phyloP scores from a whole-genome alignment of 2,888 invertebrate species.

The Labia minor region DNA sequence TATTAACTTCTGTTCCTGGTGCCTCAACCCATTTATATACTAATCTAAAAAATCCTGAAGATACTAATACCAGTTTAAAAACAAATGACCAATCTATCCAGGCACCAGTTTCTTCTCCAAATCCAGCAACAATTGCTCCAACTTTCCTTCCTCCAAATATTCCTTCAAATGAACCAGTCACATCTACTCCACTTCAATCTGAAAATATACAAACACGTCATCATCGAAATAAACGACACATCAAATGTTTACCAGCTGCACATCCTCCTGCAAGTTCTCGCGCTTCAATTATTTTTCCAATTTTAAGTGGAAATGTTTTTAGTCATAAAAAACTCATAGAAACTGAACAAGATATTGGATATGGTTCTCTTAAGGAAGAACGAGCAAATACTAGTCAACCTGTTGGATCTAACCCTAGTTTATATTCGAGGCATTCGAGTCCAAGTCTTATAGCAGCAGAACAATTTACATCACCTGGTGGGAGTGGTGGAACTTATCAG shows the following conservation, averaged over 20 bases:
- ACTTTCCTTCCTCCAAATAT: not conserved
- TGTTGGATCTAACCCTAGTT: conserved; percentile 56
- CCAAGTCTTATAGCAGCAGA: conserved; percentile 31
- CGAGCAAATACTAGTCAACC: conserved; percentile 39
- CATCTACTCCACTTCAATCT: not conserved
- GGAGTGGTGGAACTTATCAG: not conserved
- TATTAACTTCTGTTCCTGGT: conserved; percentile 44
- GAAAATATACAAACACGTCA: not conserved
- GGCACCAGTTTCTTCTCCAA: conserved; percentile 23
- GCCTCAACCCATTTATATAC: not conserved
- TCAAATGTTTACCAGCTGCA: conserved; percentile 38
- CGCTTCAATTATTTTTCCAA: conserved; percentile 65
- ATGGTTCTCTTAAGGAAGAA: conserved; percentile 62
- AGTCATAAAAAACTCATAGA: conserved; percentile 16
- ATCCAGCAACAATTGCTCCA: conserved; percentile 18
- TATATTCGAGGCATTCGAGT: conserved; percentile 34
- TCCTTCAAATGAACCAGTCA: not conserved
- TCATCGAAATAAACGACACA: conserved; percentile 35
- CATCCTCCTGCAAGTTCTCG: conserved; percentile 56
- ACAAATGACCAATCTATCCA: conserved; percentile 32
- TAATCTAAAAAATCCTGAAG: not conserved
- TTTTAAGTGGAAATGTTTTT: conserved; percentile 40
- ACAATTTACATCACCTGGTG: conserved; percentile 32
- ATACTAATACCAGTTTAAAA: not conserved
- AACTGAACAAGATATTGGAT: conserved; percentile 35